Evolutionary conservation across 2,888 invertebrate genomes (phyloP).

Genomic region (Dexiosoma caninum): DNA sequence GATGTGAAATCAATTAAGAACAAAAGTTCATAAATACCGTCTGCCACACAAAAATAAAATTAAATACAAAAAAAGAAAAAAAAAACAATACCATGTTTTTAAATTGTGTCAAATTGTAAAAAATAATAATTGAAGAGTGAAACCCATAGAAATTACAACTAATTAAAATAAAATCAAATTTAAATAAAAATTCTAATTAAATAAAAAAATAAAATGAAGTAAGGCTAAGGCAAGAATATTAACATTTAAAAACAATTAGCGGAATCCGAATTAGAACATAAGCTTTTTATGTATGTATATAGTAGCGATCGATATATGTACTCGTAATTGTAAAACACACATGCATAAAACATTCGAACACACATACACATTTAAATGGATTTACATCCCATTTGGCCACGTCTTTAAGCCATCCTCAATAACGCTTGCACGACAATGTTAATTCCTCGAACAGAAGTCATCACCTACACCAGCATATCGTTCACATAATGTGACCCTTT

Average conservation of each 20-base stretch:
- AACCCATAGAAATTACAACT: constrained; percentile 43
- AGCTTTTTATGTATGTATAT: constrained; percentile 39
- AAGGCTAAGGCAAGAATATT: constrained; percentile 18
- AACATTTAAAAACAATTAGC: constrained; percentile 41
- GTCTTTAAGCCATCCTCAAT: no score
- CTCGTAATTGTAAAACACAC: constrained; percentile 7
- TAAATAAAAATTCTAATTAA: constrained; percentile 44
- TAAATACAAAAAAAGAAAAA: no score
- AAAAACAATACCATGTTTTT: no score
- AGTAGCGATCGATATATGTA: constrained; percentile 4
- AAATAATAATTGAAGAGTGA: constrained; percentile 55
- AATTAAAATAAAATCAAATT: constrained; percentile 53
- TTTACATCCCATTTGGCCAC: not conserved
- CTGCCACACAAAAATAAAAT: constrained; percentile 15
- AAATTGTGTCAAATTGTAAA: constrained; percentile 59
- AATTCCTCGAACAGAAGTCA: no score
- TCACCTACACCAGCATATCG: no score
- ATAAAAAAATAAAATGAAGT: constrained; percentile 30
- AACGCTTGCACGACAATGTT: no score
- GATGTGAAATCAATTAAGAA: not conserved
- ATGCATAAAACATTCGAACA: not conserved
- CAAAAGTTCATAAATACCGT: constrained; percentile 4
- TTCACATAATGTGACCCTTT: no score
- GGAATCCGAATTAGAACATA: constrained; percentile 26
- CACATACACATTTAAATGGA: not conserved